Percentiles rank a stretch among this genome's conserved stretches.
phyloP scores from a whole-genome alignment of 2,113 vertebrate species.

The Pholis gunnellus region DNA sequence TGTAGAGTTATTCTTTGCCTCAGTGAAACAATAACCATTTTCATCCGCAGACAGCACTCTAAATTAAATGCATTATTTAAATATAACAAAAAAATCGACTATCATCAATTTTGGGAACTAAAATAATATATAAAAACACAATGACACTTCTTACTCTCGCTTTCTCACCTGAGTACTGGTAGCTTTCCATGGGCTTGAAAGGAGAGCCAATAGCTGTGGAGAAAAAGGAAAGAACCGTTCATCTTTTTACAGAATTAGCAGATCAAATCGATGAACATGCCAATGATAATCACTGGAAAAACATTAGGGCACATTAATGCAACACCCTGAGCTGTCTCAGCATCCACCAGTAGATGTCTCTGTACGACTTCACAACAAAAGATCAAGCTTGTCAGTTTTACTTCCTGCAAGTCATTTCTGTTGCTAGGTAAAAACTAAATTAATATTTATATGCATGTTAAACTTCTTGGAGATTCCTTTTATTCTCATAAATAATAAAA shows the following conservation, averaged over 20 bases:
- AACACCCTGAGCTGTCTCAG: background rate
- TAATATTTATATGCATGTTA: background rate
- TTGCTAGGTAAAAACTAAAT: background rate
- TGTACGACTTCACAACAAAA: background rate
- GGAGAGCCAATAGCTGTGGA: slow-evolving; percentile 94
- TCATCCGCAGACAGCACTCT: background rate
- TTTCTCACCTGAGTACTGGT: slow-evolving; percentile 96
- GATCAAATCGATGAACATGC: background rate
- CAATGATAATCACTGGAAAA: background rate
- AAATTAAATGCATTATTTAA: no score
- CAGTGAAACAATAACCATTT: background rate
- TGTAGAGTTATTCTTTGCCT: background rate
- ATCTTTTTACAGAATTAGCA: background rate
- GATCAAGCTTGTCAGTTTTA: background rate
- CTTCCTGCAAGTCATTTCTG: background rate
- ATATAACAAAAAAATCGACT: background rate
- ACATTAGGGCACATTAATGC: background rate
- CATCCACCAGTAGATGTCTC: slow-evolving; percentile 45
- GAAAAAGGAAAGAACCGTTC: slow-evolving; percentile 14
- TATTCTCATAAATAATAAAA: background rate
- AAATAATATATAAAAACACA: background rate
- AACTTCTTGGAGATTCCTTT: background rate
- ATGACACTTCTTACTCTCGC: background rate
- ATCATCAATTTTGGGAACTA: background rate
- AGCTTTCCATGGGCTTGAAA: slow-evolving; percentile 97